phyloP scores from a whole-genome alignment of 1,140 invertebrate species.

The Drosophila aff. region DNA sequence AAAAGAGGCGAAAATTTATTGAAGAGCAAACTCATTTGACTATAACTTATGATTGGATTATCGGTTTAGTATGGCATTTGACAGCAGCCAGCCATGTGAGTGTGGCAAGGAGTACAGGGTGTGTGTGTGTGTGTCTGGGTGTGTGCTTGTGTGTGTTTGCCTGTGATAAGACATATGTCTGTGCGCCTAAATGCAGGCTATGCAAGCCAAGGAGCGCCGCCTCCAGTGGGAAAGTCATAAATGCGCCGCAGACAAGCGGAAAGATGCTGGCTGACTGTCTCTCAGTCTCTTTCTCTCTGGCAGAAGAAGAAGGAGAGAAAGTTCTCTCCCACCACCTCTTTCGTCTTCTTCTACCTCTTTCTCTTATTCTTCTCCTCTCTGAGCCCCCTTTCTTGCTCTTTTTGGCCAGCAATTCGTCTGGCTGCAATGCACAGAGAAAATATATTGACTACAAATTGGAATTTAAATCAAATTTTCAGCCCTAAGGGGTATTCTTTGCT shows the following conservation, averaged over 20 bases:
- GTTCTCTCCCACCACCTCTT: not conserved
- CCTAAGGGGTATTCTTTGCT: not conserved
- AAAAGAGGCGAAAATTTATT: slow-evolving; percentile 72
- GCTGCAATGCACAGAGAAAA: slow-evolving; percentile 11
- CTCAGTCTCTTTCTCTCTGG: slow-evolving; percentile 9
- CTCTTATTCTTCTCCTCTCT: not conserved
- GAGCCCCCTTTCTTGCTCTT: slow-evolving; percentile 24
- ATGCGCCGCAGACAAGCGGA: slow-evolving; percentile 79
- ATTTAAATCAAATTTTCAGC: too few relatives aligned
- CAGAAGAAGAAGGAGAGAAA: too few relatives aligned
- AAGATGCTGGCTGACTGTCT: slow-evolving; percentile 77
- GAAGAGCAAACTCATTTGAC: slow-evolving; percentile 81
- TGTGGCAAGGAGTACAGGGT: slow-evolving; percentile 8
- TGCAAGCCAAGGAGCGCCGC: slow-evolving; percentile 37
- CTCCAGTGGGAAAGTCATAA: slow-evolving; percentile 66
- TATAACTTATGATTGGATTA: slow-evolving; percentile 83
- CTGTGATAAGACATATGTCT: slow-evolving; percentile 76
- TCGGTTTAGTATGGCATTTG: slow-evolving; percentile 82
- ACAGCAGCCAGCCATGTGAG: slow-evolving; percentile 55
- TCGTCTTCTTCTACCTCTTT: slow-evolving; percentile 1
- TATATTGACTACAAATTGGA: not conserved
- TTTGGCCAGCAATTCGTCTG: slow-evolving; percentile 46
- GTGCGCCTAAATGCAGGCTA: slow-evolving; percentile 75
- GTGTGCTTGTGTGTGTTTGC: slow-evolving; percentile 44
- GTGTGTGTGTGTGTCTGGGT: not conserved